Conservation (phyloP, 2,888 invertebrate genomes). For the Andrena bicolor region DNA sequence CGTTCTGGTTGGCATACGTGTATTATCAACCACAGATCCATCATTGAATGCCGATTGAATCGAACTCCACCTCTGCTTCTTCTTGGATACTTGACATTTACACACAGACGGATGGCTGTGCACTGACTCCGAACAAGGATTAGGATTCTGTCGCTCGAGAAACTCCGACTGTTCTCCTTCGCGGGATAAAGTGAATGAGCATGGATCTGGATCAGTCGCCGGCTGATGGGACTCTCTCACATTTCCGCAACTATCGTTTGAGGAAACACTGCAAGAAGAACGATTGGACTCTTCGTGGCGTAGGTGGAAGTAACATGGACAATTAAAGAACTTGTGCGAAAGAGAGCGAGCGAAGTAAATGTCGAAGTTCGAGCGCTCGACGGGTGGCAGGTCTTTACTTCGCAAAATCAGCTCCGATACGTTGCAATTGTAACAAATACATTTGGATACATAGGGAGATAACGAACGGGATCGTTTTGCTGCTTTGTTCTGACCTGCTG, state of each 20-base stretch:
- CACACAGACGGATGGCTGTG: background rate
- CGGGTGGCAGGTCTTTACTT: conserved; percentile 76
- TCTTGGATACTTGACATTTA: background rate
- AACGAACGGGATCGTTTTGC: conserved; percentile 47
- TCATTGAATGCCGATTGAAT: background rate
- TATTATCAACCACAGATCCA: background rate
- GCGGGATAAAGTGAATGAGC: background rate
- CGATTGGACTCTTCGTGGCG: conserved; percentile 12
- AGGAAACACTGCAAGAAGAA: conserved; percentile 31
- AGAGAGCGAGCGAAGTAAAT: conserved; percentile 78
- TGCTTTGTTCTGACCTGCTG: background rate
- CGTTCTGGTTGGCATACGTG: conserved; percentile 15
- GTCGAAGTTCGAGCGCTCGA: conserved; percentile 79
- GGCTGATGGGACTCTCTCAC: background rate
- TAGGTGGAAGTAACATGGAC: conserved; percentile 74
- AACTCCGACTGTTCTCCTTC: background rate
- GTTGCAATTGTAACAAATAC: conserved; percentile 81
- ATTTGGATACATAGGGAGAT: conserved; percentile 53
- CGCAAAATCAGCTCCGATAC: conserved; percentile 79
- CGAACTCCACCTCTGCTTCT: conserved; percentile 30
- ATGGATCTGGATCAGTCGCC: background rate
- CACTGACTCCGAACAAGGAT: background rate
- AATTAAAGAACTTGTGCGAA: conserved; percentile 79
- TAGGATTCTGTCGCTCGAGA: background rate
- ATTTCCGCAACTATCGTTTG: conserved; percentile 19